phyloP scores from a whole-genome alignment of 2,797 vertebrate genomes.

The Enteromius radiatus region DNA sequence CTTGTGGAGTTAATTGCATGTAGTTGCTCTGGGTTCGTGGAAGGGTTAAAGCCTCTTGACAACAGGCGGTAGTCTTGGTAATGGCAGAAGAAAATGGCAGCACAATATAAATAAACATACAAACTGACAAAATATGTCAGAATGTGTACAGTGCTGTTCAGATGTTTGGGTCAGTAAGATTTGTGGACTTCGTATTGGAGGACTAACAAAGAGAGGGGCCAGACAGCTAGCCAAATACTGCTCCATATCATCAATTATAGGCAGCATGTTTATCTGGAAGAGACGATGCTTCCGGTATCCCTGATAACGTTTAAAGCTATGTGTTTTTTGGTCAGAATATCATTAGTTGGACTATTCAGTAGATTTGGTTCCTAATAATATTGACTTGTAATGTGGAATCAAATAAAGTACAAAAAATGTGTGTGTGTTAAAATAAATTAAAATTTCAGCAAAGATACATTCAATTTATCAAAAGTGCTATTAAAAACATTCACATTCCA shows the following conservation, averaged over 20 bases:
- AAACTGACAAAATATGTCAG: neutral
- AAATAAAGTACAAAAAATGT: too few relatives aligned
- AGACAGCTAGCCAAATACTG: too few relatives aligned
- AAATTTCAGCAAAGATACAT: neutral
- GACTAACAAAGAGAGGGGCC: too few relatives aligned
- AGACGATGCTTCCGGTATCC: too few relatives aligned
- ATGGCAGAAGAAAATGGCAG: conserved; percentile 41
- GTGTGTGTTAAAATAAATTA: neutral
- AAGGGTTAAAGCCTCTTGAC: conserved; percentile 45
- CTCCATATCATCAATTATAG: too few relatives aligned
- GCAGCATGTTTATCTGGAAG: too few relatives aligned
- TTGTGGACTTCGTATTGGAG: too few relatives aligned
- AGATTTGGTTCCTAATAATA: too few relatives aligned
- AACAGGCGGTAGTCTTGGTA: conserved; percentile 19
- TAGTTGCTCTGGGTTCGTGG: conserved; percentile 41
- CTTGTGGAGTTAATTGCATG: conserved; percentile 52
- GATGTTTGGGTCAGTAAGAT: neutral
- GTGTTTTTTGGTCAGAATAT: too few relatives aligned
- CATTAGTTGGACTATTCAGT: too few relatives aligned
- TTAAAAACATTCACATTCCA: neutral
- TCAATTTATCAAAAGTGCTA: neutral
- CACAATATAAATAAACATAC: neutral
- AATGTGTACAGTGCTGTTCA: neutral
- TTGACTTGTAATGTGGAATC: too few relatives aligned
- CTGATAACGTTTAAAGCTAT: too few relatives aligned